Evolutionary conservation across 2,888 invertebrate genomes (phyloP), one percentile per base, ranked within the genome.

Genomic region (Agrochola lychnidis): DNA sequence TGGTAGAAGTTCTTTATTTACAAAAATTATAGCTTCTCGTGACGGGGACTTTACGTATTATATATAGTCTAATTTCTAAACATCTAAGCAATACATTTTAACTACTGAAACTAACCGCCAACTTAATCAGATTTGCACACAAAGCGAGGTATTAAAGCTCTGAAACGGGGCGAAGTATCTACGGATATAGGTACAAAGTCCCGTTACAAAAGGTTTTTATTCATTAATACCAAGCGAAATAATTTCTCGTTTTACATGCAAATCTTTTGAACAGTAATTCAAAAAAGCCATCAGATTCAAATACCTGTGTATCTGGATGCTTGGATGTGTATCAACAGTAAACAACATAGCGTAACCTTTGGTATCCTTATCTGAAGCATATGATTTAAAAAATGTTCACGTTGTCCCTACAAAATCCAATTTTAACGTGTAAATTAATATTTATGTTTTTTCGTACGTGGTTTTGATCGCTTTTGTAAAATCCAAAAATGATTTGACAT

Each of bases 301-400:
- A 80, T 90, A 91, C 91, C 90, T 91, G 81, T 76, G 57, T 76
- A 83, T 70, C 86, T 88, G 14, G 83, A 82, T 42, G 84, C 86
- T 78, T 81, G 84, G 51, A 89, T 78, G 48, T 82, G 86, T 71
- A 87, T 82, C 53, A 88, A 76, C 70, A 89, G 76, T 79, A 88
- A 87, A 86, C 78, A 89, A 74, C 80, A 89, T 84, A 83, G 70
- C 70, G 75, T 67, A 82, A 87, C 72, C 78, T 84, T 86, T 78
- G 81, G 70, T 72, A 88, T 86, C 74, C 79, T 76, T 75, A 78
- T 83, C 79, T 81, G 53, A 84, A 83, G 88, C 91, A 91, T 90
- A 69, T 75, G 81, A 86, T 74, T 61, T 62, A 75, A 70, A 76
- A 87, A 79, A 84, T 77, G 66, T 61, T 85, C 88, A 88, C 88